Evolutionary conservation across 1,140 invertebrate species (phyloP).

Genomic region (Nasonia vitripennis): DNA sequence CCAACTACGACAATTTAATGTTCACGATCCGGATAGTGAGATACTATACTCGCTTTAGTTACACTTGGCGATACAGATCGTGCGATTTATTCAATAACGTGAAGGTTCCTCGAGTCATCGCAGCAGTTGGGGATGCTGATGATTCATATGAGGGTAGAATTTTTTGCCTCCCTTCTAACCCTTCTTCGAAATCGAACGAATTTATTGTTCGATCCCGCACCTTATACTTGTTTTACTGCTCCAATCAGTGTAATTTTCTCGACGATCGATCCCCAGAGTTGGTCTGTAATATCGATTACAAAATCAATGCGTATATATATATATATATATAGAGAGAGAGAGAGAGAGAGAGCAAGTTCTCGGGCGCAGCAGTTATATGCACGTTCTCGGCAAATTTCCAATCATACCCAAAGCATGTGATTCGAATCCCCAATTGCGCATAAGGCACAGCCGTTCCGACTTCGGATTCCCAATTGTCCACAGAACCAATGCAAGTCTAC

Average conservation of each 20-base stretch:
- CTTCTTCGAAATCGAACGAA: too few species aligned
- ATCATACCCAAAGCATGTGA: conserved; percentile 14
- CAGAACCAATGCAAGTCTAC: neutral
- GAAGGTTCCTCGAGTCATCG: neutral
- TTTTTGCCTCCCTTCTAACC: too few species aligned
- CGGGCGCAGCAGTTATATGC: neutral
- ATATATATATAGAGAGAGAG: too few species aligned
- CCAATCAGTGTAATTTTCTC: too few species aligned
- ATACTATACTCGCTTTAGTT: neutral
- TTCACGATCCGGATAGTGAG: neutral
- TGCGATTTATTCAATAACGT: neutral
- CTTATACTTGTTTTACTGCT: too few species aligned
- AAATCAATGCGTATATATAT: too few species aligned
- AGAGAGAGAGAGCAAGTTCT: too few species aligned
- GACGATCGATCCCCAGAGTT: too few species aligned
- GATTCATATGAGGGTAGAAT: neutral
- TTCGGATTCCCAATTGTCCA: conserved; percentile 13
- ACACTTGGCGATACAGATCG: neutral
- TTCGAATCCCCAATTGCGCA: conserved; percentile 16
- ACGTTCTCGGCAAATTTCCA: conserved; percentile 5
- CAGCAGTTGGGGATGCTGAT: neutral
- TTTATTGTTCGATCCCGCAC: too few species aligned
- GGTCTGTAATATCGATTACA: too few species aligned
- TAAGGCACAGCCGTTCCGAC: neutral
- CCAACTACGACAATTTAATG: neutral